Evolutionary conservation across 2,797 vertebrate genomes (phyloP), one percentile per base, ranked within the genome.

Genomic region (Darevskia nairensis): DNA sequence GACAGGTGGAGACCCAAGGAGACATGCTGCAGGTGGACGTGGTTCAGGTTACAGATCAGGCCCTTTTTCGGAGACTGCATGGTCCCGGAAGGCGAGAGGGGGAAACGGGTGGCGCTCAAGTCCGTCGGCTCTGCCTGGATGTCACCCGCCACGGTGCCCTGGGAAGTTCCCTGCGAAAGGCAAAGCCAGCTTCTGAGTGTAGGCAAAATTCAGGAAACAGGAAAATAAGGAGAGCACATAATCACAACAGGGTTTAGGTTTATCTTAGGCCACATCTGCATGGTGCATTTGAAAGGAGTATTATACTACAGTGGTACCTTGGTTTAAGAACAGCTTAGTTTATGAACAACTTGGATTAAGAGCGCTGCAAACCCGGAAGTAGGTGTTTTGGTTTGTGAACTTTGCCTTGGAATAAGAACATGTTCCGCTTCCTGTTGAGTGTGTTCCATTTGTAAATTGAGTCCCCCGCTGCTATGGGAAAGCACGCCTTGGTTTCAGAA

Each of bases 21-120:
- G 91, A 97, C 92, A 66, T 97, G 97, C 93, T 97, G 97, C 88
- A 97, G 95, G 72, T 97, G 96, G 90, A 97, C 95, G 92, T 97
- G 97, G 90, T 97, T 97, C 64, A 97, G 96, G 93, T 97, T 97
- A 94, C 96, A 97, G 86, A 97, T 89, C 50, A 97, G 91, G 88
- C 96, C 95, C 88, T 97, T 96, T 90, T 96, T 96, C 0, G 97
- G 96, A 75, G 97, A 95, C 93, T 97, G 90, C 97, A 97, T 97
- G 90, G 61, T 90, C 90, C 90, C n/a, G 35, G 77, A 41, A 92
- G 0, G 84, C 91, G 1, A 25, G 46, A 5, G 44, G 41, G 17
- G 27, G 15, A 39, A 64, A 0, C 4, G 32, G 0, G 6, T 4
- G 2, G 72, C 9, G 8, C 6, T 19, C 50, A 8, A 2, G 93